Evolutionary conservation across 2,888 invertebrate genomes (phyloP), one percentile per base, ranked within the genome.

Genomic region (Dione juno): DNA sequence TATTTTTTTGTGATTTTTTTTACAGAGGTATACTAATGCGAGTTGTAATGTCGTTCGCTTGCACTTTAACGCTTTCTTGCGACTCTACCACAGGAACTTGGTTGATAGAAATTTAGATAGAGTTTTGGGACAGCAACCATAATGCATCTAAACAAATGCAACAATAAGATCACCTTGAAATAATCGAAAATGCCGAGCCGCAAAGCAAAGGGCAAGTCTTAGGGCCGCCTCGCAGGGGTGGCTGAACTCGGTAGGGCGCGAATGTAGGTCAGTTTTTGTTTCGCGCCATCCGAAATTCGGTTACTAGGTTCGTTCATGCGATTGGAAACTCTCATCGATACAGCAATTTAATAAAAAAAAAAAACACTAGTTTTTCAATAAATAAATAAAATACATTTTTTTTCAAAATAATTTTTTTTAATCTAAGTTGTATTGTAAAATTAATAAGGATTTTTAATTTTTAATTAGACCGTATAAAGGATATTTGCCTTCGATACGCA

Each of bases 221-320:
- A 88, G 90, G 89, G 88, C 83, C 84, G 88, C 83, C 87, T 86
- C 85, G 82, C 86, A 83, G 91, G 92, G 92, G 92, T 92, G 90
- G 90, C 80, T 91, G 92, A 92, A 92, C 92, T 86, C 89, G 80
- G 84, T 86, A 86, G 90, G 92, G 92, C 88, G 90, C 88, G 81
- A 80, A 92, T 90, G 88, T 93, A 92, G 93, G 93, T 93, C 93
- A 92, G 91, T 91, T 93, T 92, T 93, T 92, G 93, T 92, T 92
- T 90, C 89, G 90, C 92, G 90, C 88, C 88, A 86, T 84, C 87
- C 90, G 87, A 92, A 93, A 90, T 92, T 93, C 92, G 93, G 92
- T 93, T 92, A 93, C 86, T 92, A 80, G 90, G 90, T 89, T 84
- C 67, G 67, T 70, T 74, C 74, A 69, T 67, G 73, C 68, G 66